Conservation (phyloP, 2,888 invertebrate species). For the Pardosa pseudoannulata region DNA sequence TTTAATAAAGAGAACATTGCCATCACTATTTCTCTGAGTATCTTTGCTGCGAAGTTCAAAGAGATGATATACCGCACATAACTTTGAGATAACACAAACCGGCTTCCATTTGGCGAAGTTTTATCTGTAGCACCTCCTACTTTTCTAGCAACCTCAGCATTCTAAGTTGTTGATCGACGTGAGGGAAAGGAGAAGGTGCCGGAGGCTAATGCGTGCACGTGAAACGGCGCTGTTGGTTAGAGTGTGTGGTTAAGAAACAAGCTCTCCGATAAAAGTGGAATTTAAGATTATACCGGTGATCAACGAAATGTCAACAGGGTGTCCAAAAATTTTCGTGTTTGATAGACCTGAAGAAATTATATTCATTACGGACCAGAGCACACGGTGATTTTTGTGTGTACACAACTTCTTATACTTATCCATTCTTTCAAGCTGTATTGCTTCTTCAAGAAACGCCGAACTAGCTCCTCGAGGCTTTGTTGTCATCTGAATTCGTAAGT, state of each 20-base stretch:
- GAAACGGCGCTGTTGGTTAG: neutral
- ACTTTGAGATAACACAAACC: neutral
- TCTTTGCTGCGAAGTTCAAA: neutral
- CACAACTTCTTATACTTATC: neutral
- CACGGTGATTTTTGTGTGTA: neutral
- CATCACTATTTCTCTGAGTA: too few species aligned
- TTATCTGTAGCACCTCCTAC: conserved; percentile 12
- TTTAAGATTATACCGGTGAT: conserved; percentile 12
- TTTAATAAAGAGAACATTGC: too few species aligned
- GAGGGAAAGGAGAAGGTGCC: conserved; percentile 25
- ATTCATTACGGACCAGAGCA: conserved; percentile 20
- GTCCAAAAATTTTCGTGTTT: conserved; percentile 4
- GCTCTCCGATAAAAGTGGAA: conserved; percentile 16
- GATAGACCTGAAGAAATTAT: conserved; percentile 20
- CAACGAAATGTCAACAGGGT: conserved; percentile 44
- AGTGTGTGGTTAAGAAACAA: neutral
- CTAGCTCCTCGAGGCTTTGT: neutral
- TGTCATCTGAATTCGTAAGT: neutral
- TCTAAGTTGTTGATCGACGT: conserved; percentile 37
- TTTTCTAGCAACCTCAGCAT: conserved; percentile 43
- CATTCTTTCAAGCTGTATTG: neutral
- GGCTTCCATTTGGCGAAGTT: neutral
- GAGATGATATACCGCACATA: neutral
- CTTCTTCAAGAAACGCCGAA: conserved; percentile 2
- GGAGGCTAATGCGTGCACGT: conserved; percentile 41